Conservation (phyloP, 2,797 vertebrate species). For the Orientallactaga sibirica region DNA sequence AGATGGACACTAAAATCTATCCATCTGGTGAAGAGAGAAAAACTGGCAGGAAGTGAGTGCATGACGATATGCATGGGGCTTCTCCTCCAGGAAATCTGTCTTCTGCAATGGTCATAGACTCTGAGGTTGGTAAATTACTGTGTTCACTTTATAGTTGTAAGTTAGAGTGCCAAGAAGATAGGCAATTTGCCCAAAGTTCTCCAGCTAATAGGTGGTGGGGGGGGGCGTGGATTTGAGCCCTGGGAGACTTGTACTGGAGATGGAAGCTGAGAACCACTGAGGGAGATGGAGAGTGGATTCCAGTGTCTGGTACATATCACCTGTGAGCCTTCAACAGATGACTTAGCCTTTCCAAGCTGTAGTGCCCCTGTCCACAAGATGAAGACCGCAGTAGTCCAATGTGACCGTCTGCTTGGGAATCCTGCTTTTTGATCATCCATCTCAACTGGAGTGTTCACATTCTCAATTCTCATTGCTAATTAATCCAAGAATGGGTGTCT, state of each 20-base stretch:
- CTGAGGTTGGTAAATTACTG: background rate
- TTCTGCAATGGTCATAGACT: background rate
- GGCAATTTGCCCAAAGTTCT: background rate
- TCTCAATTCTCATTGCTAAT: background rate
- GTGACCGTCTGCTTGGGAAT: background rate
- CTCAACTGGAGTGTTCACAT: background rate
- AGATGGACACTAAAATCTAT: background rate
- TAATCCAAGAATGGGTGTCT: background rate
- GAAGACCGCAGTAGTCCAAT: background rate
- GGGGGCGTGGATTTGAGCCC: background rate
- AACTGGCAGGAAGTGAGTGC: rapidly evolving
- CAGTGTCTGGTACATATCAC: background rate
- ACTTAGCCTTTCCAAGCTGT: background rate
- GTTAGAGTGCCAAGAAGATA: background rate
- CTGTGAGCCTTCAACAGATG: background rate
- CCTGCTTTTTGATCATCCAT: background rate
- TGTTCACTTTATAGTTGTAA: background rate
- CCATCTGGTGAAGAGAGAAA: background rate
- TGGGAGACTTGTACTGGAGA: background rate
- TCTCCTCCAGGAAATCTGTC: background rate
- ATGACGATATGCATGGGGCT: background rate
- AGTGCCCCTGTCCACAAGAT: background rate
- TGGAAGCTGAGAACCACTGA: background rate
- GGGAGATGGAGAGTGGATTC: background rate
- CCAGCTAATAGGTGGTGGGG: background rate